Evolutionary conservation across 2,797 vertebrate species (phyloP).

Genomic region (Simalia tracyae): DNA sequence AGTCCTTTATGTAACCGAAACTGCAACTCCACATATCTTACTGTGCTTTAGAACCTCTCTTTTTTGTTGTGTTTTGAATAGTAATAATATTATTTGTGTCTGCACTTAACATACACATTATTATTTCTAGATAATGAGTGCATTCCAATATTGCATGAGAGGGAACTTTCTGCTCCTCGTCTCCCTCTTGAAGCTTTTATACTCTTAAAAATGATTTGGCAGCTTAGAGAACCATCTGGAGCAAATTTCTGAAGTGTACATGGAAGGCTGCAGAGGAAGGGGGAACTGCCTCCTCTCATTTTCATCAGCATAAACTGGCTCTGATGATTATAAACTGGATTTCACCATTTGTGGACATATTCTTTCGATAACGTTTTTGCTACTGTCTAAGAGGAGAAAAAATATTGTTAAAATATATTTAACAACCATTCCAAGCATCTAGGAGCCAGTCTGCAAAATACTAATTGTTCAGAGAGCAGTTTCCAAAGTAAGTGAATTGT

Average conservation of each 20-base stretch:
- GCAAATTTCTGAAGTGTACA: neutral
- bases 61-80: constrained; percentile 4
- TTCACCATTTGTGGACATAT: neutral
- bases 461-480: too few species aligned
- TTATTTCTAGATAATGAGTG: neutral
- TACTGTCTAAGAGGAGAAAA: neutral
- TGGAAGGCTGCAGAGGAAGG: neutral
- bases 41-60: neutral
- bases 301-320: neutral
- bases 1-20: constrained; percentile 19
- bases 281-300: neutral
- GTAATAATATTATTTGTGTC: neutral
- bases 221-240: neutral
- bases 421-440: neutral
- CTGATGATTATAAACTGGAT: neutral
- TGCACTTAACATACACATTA: neutral
- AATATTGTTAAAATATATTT: neutral
- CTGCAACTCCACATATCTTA: neutral
- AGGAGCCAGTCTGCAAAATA: neutral
- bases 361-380: neutral
- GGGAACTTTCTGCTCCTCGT: neutral
- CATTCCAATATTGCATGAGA: neutral
- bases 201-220: neutral
- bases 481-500: neutral
- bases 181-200: neutral